Percentiles rank a stretch among this genome's conserved stretches.
These are phyloP conservation scores for Phalloptychus januarius DNA, from an alignment of 2,797 vertebrate species.

Conservation along the genomic window DNA sequence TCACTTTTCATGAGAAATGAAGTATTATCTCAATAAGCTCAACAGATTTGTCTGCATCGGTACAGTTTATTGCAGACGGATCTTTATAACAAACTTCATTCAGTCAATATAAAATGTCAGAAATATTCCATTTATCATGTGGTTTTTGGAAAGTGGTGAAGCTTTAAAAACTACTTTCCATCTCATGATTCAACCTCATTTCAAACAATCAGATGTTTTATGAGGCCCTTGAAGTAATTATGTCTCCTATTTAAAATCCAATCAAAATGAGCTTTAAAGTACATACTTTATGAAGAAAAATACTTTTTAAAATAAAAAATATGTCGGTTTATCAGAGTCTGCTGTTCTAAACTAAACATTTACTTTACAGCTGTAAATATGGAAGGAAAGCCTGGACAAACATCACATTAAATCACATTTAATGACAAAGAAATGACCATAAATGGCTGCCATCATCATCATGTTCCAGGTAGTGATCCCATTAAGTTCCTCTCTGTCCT, in stretches of 20 bases:
- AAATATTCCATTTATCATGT: neutral
- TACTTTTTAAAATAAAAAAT: neutral
- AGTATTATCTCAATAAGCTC: neutral
- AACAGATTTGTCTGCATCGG: neutral
- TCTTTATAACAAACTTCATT: neutral
- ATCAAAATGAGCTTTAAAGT: neutral
- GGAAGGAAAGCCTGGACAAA: neutral
- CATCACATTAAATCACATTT: neutral
- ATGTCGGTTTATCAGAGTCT: neutral
- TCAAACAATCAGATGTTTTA: neutral
- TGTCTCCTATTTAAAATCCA: neutral
- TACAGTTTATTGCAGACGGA: neutral
- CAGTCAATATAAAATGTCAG: neutral
- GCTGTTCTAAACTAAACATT: neutral
- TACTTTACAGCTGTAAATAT: constrained; percentile 5
- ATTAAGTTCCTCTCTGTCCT: constrained; percentile 24
- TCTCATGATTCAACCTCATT: neutral
- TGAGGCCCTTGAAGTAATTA: neutral
- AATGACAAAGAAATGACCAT: constrained; percentile 5
- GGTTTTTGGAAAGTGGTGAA: neutral
- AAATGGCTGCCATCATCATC: neutral
- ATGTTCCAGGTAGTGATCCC: constrained; percentile 13
- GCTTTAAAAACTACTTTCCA: neutral
- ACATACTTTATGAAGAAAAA: neutral
- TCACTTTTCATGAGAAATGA: neutral